Conservation (phyloP, 2,797 vertebrate genomes). For the Cyclura pinguis region DNA sequence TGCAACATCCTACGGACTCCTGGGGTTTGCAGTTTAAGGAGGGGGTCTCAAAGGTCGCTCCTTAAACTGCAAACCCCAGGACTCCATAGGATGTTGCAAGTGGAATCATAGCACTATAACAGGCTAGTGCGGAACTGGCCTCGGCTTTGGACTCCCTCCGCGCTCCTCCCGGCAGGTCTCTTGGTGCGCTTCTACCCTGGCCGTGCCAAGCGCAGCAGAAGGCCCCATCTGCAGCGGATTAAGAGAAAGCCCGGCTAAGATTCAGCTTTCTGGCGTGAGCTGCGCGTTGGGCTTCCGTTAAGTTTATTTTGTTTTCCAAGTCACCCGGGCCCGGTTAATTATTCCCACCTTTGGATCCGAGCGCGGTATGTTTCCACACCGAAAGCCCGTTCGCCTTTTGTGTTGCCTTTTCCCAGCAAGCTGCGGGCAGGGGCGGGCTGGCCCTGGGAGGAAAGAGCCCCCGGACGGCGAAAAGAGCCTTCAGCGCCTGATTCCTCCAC, state of each 20-base stretch:
- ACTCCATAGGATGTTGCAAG: no score
- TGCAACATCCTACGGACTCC: no score
- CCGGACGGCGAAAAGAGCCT: no score
- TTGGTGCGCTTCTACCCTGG: not conserved
- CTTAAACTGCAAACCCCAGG: no score
- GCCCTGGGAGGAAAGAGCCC: no score
- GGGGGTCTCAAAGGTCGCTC: no score
- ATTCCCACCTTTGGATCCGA: conserved; percentile 20
- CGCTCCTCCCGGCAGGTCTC: no score
- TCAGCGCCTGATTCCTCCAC: no score
- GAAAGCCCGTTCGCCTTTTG: not conserved
- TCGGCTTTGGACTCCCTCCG: not conserved
- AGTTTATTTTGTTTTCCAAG: conserved; percentile 18
- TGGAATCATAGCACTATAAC: no score
- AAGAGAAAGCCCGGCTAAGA: not conserved
- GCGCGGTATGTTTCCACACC: not conserved
- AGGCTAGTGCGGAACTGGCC: no score
- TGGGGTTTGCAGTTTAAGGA: no score
- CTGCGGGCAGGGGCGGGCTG: no score
- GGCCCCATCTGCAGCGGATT: conserved; percentile 6
- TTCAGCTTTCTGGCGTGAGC: not conserved
- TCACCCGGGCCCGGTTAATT: not conserved
- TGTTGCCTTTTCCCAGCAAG: not conserved
- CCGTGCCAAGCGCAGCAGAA: not conserved
- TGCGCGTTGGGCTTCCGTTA: conserved; percentile 1